Evolutionary conservation across 2,797 vertebrate genomes (phyloP).

Genomic region (Coluber constrictor): DNA sequence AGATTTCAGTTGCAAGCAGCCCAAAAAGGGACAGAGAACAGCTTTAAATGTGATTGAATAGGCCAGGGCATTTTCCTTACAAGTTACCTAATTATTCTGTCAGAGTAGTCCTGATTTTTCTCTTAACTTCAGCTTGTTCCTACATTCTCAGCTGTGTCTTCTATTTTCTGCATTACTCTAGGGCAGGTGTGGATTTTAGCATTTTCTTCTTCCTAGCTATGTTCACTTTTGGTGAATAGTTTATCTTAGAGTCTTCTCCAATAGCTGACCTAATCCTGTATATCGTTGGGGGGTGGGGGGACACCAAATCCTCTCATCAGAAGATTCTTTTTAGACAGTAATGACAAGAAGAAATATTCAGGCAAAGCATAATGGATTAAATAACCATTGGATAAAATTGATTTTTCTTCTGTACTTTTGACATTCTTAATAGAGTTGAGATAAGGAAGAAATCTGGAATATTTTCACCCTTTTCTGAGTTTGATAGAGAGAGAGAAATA

Average conservation of each 20-base stretch:
- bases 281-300: neutral
- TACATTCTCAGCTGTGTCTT: neutral
- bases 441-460: neutral
- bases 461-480: neutral
- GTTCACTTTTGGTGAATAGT: neutral
- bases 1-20: neutral
- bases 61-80: neutral
- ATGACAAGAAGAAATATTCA: neutral
- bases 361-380: neutral
- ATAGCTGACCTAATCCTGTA: neutral
- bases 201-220: neutral
- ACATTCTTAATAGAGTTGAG: neutral
- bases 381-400: neutral
- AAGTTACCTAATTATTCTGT: neutral
- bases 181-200: neutral
- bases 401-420: neutral
- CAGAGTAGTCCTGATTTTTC: neutral
- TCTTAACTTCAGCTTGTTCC: neutral
- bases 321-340: neutral
- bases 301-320: neutral
- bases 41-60: neutral
- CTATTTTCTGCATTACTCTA: neutral
- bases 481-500: neutral
- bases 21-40: neutral
- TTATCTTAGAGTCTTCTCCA: neutral